A percentile compares a stretch with the other conserved stretches of the same genome.
Conservation (phyloP, 2,888 invertebrate genomes). For the Thecophora atra region DNA sequence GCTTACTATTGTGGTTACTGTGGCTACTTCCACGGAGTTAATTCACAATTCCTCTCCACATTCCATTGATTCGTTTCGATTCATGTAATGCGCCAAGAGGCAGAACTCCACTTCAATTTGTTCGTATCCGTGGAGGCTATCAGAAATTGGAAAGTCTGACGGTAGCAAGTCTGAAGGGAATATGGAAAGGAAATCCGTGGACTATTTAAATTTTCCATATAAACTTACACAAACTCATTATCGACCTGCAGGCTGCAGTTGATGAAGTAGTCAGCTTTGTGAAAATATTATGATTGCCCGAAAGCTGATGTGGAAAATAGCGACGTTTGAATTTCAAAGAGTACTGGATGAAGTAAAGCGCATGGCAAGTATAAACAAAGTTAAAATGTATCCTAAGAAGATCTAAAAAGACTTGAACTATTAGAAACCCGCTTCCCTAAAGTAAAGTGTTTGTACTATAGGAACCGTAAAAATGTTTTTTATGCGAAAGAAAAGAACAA, state of each 20-base stretch:
- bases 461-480: too few relatives aligned
- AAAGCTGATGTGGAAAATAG: slow-evolving; percentile 24
- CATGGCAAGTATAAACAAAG: too few relatives aligned
- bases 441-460: too few relatives aligned
- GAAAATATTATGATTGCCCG: slow-evolving; percentile 10
- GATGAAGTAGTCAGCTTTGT: slow-evolving; percentile 15
- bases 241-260: slow-evolving; percentile 13
- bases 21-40: slow-evolving; percentile 12
- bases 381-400: too few relatives aligned
- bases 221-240: slow-evolving; percentile 18
- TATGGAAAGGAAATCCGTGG: too few relatives aligned
- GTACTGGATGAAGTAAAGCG: too few relatives aligned
- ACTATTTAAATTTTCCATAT: not conserved
- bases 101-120: not conserved
- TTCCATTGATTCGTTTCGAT: slow-evolving; percentile 43
- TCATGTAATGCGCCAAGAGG: slow-evolving; percentile 39
- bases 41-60: slow-evolving; percentile 42
- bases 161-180: too few relatives aligned
- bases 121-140: not conserved
- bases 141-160: too few relatives aligned
- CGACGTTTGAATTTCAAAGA: slow-evolving; percentile 8
- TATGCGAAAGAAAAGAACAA: too few relatives aligned
- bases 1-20: not conserved
- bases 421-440: too few relatives aligned
- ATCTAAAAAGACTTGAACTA: not conserved